Percentiles rank a stretch among this genome's conserved stretches.
These are phyloP conservation scores for Polyploca ridens DNA, from an alignment of 2,888 invertebrate species.

Conservation along the genomic window DNA sequence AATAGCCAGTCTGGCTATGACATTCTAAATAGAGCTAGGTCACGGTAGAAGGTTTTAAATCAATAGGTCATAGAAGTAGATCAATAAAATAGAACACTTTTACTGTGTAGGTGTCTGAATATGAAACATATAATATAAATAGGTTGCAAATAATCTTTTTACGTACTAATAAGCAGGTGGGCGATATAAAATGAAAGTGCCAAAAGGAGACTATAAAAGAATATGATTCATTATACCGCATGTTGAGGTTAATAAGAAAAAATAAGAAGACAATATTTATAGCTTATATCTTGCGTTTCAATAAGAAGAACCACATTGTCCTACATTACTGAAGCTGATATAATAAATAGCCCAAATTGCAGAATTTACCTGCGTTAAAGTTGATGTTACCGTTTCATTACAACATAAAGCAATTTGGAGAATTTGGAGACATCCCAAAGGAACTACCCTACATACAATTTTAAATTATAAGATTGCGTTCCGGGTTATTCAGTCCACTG, in stretches of 20 bases:
- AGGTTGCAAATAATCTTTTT: too few relatives aligned
- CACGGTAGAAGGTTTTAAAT: neutral
- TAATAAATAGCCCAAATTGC: neutral
- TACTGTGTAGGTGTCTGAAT: neutral
- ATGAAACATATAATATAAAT: too few relatives aligned
- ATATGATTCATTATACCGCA: neutral
- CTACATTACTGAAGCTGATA: neutral
- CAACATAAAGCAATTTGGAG: neutral
- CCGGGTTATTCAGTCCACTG: neutral
- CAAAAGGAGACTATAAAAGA: too few relatives aligned
- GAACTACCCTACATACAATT: constrained; percentile 9
- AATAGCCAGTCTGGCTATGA: neutral
- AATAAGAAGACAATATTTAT: neutral
- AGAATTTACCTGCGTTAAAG: neutral
- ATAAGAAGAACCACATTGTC: neutral
- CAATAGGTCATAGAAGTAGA: neutral
- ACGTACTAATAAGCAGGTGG: too few relatives aligned
- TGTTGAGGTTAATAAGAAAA: neutral
- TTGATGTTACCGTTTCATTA: neutral
- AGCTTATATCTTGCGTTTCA: neutral
- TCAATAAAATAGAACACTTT: neutral
- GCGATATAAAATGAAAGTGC: too few relatives aligned
- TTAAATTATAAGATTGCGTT: constrained; percentile 10
- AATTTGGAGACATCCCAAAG: constrained; percentile 4
- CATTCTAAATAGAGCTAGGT: neutral